Base-by-base conservation (phyloP, 1,140 invertebrate genomes). In the Diabrotica undecimpunctata region DNA sequence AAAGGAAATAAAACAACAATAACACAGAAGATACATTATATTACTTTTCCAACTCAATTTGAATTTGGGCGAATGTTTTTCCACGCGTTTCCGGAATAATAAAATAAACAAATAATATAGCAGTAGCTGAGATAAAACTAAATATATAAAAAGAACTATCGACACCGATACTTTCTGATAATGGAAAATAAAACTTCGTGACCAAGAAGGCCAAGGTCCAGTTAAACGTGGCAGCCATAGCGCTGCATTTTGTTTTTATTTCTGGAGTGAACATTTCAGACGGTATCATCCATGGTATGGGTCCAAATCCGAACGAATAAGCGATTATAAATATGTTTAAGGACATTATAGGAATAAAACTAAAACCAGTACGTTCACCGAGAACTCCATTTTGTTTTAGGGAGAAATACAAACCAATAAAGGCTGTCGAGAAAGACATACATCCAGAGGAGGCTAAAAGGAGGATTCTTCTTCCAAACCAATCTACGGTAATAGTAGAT, bases 131-230 rank as follows among this genome's bases (percentile, higher is more conserved):
- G 51, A 88, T 79, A 0, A 81, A 79, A 8, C 86, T 83, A 74
- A 90, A 94, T 41, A 77, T 69, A 59, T 74, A 91, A 76, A 91
- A 93, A 3, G 85, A 83, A 2, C 78, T 80, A 62, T 82, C 79
- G 6, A 77, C 69, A 0, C 83, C 81, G 10, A 90, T 71, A 0
- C 74, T 64, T 0, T 61, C 50, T 41, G 80, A 78, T 35, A 91
- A 50, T 7, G 82, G 72, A 2, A 70, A 69, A 73, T 88, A 92
- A 67, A 84, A 85, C 72, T 90, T 90, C 13, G 94, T 94, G 2
- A 96, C 88, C 9, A 92, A 67, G 77, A 96, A 96, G 54, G 90
- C 92, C 61, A 87, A 85, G 4, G 89, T 72, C 85, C 94, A 90
- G 72, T 94, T 95, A 69, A 90, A 88, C 9, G 87, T 83, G 52